These are phyloP conservation scores for Eupithecia abbreviata DNA, from an alignment of 2,888 invertebrate species.

Conservation along the genomic window DNA sequence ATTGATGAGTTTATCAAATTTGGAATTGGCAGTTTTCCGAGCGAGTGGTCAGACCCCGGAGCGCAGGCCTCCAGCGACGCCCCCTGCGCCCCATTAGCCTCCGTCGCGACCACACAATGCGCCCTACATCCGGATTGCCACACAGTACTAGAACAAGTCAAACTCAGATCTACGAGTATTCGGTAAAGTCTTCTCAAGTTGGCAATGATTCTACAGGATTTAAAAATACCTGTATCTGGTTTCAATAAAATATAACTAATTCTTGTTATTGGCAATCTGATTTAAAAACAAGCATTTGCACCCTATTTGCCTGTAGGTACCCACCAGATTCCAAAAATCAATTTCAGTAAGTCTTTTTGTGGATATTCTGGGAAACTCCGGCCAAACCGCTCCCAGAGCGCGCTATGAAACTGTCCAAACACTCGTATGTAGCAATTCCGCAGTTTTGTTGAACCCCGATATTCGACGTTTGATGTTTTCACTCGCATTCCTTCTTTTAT, in stretches of 20 bases:
- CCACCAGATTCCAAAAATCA: neutral
- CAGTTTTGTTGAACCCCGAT: slow-evolving; percentile 20
- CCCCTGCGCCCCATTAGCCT: no score
- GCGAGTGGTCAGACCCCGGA: no score
- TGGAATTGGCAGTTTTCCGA: no score
- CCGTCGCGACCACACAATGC: no score
- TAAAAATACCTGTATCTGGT: neutral
- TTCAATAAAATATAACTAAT: neutral
- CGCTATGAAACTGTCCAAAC: slow-evolving; percentile 21
- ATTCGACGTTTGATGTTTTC: slow-evolving; percentile 27
- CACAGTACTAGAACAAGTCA: no score
- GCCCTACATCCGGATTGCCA: no score
- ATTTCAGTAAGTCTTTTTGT: neutral
- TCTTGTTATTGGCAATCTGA: neutral
- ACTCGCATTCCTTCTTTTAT: slow-evolving; percentile 18
- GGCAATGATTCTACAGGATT: neutral
- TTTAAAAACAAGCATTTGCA: neutral
- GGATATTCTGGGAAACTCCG: neutral
- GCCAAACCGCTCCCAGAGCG: neutral
- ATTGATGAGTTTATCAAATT: no score
- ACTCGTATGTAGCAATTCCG: slow-evolving; percentile 3
- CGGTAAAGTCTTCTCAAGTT: neutral
- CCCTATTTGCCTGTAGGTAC: neutral
- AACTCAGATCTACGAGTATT: no score
- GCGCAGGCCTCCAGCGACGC: no score